These are phyloP conservation scores for Phyto melanocephala DNA, from an alignment of 2,888 invertebrate species.

Conservation along the genomic window DNA sequence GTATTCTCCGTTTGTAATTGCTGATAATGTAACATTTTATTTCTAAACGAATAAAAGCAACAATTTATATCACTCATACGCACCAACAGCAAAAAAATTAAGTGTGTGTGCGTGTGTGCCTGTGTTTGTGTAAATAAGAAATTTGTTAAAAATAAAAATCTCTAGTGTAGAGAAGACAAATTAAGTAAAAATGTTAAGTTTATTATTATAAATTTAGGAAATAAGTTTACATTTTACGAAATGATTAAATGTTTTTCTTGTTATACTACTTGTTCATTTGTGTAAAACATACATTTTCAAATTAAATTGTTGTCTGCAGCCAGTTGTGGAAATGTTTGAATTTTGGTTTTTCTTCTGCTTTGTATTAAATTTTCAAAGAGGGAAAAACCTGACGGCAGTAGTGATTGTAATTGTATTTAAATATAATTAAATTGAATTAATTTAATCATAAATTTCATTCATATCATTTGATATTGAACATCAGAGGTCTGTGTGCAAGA, in stretches of 20 bases:
- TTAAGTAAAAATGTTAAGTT: not conserved
- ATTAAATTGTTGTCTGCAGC: not conserved
- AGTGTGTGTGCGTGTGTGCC: no score
- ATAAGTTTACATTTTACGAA: not conserved
- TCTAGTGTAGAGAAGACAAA: no score
- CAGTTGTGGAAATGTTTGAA: slow-evolving; percentile 13
- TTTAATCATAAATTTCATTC: no score
- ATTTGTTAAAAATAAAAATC: not conserved
- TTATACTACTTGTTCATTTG: not conserved
- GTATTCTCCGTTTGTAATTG: no score
- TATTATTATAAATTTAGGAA: not conserved
- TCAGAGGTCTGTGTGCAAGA: not conserved
- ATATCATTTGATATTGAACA: not conserved
- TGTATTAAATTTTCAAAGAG: not conserved
- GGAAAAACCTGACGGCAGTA: slow-evolving; percentile 48
- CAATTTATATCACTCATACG: slow-evolving; percentile 31
- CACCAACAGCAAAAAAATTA: not conserved
- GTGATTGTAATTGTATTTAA: slow-evolving; percentile 15
- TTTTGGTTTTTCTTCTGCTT: not conserved
- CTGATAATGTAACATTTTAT: no score
- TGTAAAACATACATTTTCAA: slow-evolving; percentile 34
- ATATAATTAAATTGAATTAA: not conserved
- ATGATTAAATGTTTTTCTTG: not conserved
- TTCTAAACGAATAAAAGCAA: no score
- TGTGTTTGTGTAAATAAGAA: no score